Evolutionary conservation across 1,140 invertebrate genomes (phyloP).

Genomic region (Nebria ingens): DNA sequence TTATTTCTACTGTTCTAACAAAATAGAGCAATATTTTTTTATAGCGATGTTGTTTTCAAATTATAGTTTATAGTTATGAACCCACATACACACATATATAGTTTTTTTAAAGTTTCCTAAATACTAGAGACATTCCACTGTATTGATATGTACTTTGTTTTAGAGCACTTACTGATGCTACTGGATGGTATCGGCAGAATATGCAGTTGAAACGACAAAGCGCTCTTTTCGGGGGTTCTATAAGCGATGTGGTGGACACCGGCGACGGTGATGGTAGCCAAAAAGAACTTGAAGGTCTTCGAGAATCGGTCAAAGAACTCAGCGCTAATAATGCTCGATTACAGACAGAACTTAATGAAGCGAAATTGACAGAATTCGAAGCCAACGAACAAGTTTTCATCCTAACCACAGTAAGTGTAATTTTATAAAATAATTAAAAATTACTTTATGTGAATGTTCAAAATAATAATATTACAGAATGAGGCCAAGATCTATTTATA

Average conservation of each 20-base stretch:
- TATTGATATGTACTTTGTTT: no score
- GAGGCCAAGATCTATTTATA: no score
- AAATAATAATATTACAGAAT: no score
- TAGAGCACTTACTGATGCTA: conserved; percentile 44
- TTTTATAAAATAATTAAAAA: no score
- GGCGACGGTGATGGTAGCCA: conserved; percentile 42
- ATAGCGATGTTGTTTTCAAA: no score
- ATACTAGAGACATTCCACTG: no score
- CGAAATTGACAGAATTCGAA: conserved; percentile 56
- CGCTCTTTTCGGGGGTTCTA: conserved; percentile 40
- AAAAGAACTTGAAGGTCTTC: conserved; percentile 53
- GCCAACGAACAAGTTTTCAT: conserved; percentile 50
- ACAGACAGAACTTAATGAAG: conserved; percentile 53
- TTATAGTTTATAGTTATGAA: no score
- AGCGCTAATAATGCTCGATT: conserved; percentile 51
- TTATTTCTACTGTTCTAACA: neutral
- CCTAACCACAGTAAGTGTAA: conserved; percentile 38
- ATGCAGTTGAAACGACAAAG: conserved; percentile 54
- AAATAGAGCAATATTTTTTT: neutral
- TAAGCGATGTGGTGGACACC: conserved; percentile 31
- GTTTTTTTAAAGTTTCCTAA: no score
- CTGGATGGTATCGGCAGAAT: conserved; percentile 65
- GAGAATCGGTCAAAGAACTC: conserved; percentile 52
- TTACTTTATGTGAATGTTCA: no score
- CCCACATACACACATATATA: no score